Evolutionary conservation across 2,888 invertebrate species (phyloP).

Genomic region (Pristionchus maxplancki): DNA sequence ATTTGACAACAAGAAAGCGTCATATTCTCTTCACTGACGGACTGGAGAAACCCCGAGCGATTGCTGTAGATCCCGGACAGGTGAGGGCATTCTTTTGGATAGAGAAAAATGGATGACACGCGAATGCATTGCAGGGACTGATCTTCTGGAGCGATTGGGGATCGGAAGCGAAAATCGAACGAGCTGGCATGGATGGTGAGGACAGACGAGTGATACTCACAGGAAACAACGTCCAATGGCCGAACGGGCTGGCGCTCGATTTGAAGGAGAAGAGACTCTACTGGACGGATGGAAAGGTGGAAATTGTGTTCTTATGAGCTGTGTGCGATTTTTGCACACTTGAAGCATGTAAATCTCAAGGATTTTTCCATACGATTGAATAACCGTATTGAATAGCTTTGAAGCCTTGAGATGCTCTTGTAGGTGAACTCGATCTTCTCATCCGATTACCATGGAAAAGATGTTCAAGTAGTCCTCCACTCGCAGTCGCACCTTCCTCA

Average conservation of each 20-base stretch:
- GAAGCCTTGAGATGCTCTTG: no score
- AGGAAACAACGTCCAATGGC: conserved; percentile 91
- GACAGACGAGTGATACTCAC: conserved; percentile 87
- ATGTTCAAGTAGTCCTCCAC: conserved; percentile 80
- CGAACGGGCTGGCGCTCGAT: conserved; percentile 95
- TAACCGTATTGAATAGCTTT: no score
- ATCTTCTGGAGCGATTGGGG: conserved; percentile 99
- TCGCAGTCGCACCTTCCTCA: conserved; percentile 87
- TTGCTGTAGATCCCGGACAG: conserved; percentile 88
- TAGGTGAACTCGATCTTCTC: conserved; percentile 72
- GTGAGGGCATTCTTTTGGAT: conserved; percentile 2
- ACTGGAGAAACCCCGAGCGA: conserved; percentile 93
- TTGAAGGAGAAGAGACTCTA: conserved; percentile 90
- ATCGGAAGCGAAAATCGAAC: conserved; percentile 91
- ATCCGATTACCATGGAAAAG: conserved; percentile 73
- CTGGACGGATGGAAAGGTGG: conserved; percentile 88
- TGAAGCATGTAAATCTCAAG: no score
- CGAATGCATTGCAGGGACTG: conserved; percentile 85
- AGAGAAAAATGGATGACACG: neutral
- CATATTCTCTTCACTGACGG: conserved; percentile 89
- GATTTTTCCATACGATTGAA: no score
- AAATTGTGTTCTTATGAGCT: no score
- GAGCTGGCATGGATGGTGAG: conserved; percentile 95
- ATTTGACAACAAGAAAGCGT: conserved; percentile 78
- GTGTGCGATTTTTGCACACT: no score